Percentiles rank a stretch among this genome's conserved stretches.
Conservation (phyloP, 2,113 vertebrate species). For the Lepisosteus osseus region DNA sequence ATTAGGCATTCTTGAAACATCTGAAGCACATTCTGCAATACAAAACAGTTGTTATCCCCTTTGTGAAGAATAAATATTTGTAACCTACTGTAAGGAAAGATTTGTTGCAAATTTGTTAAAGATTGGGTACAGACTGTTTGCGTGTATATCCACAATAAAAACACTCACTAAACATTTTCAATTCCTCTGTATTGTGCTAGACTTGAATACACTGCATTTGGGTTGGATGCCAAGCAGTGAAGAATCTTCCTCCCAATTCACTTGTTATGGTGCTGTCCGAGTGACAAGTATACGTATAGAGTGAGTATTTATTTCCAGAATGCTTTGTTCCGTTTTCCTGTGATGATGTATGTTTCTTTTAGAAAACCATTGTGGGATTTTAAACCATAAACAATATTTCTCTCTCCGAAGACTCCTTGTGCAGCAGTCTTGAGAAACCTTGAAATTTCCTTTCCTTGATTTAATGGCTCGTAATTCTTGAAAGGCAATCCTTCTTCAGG, state of each 20-base stretch:
- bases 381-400: conserved; percentile 92
- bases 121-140: conserved; percentile 20
- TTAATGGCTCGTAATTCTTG: conserved; percentile 93
- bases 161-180: not conserved
- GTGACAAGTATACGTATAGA: conserved; percentile 83
- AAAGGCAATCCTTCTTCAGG: conserved; percentile 74
- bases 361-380: conserved; percentile 77
- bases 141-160: too few relatives aligned
- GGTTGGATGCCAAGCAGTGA: conserved; percentile 66
- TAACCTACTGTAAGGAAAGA: conserved; percentile 9
- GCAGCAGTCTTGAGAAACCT: conserved; percentile 96
- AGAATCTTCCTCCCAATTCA: conserved; percentile 71
- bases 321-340: conserved; percentile 98
- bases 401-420: conserved; percentile 91
- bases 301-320: conserved; percentile 87
- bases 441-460: conserved; percentile 96
- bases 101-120: conserved; percentile 27
- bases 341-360: conserved; percentile 85
- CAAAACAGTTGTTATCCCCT: too few relatives aligned
- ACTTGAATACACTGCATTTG: conserved; percentile 38
- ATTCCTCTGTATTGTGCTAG: not conserved
- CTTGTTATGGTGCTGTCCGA: conserved; percentile 79
- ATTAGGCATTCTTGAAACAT: too few relatives aligned
- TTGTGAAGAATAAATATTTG: conserved; percentile 7
- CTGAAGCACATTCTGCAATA: too few relatives aligned